Evolutionary conservation across 1,140 invertebrate species (phyloP).

Genomic region (Meloidogyne exigua): DNA sequence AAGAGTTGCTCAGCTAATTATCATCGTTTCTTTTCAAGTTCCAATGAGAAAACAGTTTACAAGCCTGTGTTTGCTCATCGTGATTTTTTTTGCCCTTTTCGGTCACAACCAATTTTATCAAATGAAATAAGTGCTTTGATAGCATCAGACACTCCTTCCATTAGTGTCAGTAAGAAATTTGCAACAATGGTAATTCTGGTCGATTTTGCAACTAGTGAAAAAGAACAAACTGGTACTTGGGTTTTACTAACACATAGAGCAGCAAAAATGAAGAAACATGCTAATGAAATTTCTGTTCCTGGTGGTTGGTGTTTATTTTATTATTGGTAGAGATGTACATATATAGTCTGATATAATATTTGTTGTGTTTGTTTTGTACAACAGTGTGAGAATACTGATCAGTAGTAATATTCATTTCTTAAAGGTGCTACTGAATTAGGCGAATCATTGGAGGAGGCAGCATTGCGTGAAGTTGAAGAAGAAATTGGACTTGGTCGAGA

Average conservation of each 20-base stretch:
- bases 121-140: background rate
- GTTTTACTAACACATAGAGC: conserved; percentile 22
- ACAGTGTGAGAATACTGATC: no score
- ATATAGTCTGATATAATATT: no score
- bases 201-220: background rate
- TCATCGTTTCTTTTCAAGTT: background rate
- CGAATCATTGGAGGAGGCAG: conserved; percentile 11
- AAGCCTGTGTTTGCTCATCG: background rate
- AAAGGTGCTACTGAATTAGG: background rate
- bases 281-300: conserved; percentile 26
- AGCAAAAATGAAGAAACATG: conserved; percentile 12
- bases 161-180: background rate
- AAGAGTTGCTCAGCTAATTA: background rate
- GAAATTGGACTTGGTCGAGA: conserved; percentile 10
- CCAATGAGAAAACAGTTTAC: background rate
- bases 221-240: conserved; percentile 1
- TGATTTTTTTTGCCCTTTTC: background rate
- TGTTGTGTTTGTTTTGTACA: no score
- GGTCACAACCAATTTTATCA: background rate
- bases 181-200: background rate
- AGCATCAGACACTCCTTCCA: background rate
- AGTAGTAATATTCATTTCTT: background rate
- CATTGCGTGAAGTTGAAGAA: conserved; percentile 18
- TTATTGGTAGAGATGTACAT: no score
- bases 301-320: conserved; percentile 10